Base-by-base conservation (phyloP, 2,113 vertebrate species). In the Danionella cerebrum region DNA sequence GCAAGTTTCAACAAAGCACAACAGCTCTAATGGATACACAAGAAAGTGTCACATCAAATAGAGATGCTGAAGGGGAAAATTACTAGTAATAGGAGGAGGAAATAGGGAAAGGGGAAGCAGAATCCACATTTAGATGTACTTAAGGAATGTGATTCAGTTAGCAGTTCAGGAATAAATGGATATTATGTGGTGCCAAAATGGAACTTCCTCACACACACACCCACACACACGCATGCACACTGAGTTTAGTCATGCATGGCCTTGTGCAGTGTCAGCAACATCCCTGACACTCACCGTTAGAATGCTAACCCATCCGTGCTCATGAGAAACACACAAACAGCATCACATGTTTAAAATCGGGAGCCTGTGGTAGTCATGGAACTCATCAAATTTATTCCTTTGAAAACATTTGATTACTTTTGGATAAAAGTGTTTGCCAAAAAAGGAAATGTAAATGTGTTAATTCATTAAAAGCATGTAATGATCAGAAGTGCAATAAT, bases 231-330 rank as follows among this genome's bases (percentile, higher is more conserved):
- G n/a, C n/a, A n/a, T n/a, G n/a, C n/a, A n/a, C n/a, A n/a, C n/a
- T n/a, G n/a, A 22, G 42, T 41, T 58, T n/a, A 57, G 35, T 14
- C 27, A 65, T 57, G 59, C 51, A 16, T 38, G 44, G 41, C 38
- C 42, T 69, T 44, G 42, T 71, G 58, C 67, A 64, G 33, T 42
- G 38, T 67, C 71, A 73, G 66, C 69, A 72, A 54, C 47, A 51
- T 65, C 14, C 10, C 39, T 57, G 39, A 33, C 52, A 44, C 52
- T 54, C 27, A 41, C 52, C 51, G 10, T 57, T 53, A 51, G 59
- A 65, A 58, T 44, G 42, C 53, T 65, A 65, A 71, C 64, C 9
- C 19, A 22, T 45, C 12, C 19, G 10, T 65, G 33, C 29, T 55
- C 51, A 63, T 48, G 51, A 55, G 13, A 71, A 50, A 33, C 25